Percentiles rank a stretch among this genome's conserved stretches.
Conservation (phyloP, 2,888 invertebrate species). For the Masnerella sp. region DNA sequence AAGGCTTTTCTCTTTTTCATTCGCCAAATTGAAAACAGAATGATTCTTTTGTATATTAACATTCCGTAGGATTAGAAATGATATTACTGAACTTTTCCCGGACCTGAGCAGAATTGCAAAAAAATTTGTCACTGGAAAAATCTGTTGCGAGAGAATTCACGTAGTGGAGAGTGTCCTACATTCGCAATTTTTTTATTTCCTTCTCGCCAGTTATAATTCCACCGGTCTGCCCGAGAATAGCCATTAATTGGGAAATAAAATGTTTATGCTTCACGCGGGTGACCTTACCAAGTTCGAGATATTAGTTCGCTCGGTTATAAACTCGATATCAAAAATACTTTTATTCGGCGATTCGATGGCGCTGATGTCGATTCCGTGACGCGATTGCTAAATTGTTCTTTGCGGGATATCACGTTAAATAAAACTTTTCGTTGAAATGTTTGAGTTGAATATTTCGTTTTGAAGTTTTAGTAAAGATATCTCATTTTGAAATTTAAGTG, state of each 20-base stretch:
- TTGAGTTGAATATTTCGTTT: no score
- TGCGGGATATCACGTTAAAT: no score
- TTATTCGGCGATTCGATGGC: no score
- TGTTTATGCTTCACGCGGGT: conserved; percentile 5
- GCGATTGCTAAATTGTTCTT: no score
- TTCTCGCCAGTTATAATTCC: conserved; percentile 10
- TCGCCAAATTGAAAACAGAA: conserved; percentile 3
- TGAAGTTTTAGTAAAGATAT: no score
- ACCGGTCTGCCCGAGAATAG: neutral
- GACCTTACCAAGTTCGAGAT: neutral
- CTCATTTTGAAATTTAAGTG: no score
- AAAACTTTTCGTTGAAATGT: no score
- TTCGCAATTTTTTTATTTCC: conserved; percentile 8
- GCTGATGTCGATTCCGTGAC: no score
- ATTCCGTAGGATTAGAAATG: conserved; percentile 10
- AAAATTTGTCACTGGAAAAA: conserved; percentile 17
- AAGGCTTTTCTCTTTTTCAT: neutral
- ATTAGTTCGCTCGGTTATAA: neutral
- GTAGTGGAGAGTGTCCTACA: conserved; percentile 14
- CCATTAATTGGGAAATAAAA: conserved; percentile 19
- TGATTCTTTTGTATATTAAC: neutral
- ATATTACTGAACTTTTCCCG: conserved; percentile 6
- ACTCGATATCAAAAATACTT: neutral
- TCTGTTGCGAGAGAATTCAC: conserved; percentile 15
- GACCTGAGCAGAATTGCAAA: conserved; percentile 10